phyloP scores from a whole-genome alignment of 2,797 vertebrate genomes.

The Salmo trutta region DNA sequence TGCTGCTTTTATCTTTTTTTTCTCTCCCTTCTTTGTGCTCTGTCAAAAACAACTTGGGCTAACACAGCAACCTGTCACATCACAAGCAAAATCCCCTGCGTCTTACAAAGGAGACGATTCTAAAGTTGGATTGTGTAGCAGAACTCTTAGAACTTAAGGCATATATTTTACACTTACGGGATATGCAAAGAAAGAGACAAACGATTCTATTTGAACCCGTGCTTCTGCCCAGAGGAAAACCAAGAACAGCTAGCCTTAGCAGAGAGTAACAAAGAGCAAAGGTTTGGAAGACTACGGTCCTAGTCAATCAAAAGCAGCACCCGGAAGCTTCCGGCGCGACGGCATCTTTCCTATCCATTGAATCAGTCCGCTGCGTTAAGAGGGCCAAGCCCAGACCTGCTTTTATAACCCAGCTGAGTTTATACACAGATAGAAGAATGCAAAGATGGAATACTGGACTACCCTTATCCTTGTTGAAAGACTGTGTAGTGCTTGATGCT shows the following conservation, averaged over 20 bases:
- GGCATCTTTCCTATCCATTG: too few species aligned
- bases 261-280: not conserved
- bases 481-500: too few species aligned
- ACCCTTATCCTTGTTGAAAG: too few species aligned
- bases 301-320: not conserved
- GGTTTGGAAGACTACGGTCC: not conserved
- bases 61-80: conserved; percentile 76
- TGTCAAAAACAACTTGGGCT: conserved; percentile 78
- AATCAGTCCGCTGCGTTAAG: too few species aligned
- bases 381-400: too few species aligned
- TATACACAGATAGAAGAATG: too few species aligned
- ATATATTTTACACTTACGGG: conserved; percentile 33
- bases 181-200: not conserved
- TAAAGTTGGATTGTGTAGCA: conserved; percentile 51
- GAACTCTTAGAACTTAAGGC: conserved; percentile 52
- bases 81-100: conserved; percentile 69
- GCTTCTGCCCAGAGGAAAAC: conserved; percentile 59
- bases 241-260: conserved; percentile 36
- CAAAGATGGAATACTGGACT: too few species aligned
- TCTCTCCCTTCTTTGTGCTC: conserved; percentile 66
- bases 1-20: conserved; percentile 49
- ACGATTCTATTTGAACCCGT: conserved; percentile 51
- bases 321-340: too few species aligned
- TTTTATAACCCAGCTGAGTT: too few species aligned
- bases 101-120: conserved; percentile 57